These are phyloP conservation scores for Eristalinus aeneus DNA, from an alignment of 2,888 invertebrate species.

Conservation along the genomic window DNA sequence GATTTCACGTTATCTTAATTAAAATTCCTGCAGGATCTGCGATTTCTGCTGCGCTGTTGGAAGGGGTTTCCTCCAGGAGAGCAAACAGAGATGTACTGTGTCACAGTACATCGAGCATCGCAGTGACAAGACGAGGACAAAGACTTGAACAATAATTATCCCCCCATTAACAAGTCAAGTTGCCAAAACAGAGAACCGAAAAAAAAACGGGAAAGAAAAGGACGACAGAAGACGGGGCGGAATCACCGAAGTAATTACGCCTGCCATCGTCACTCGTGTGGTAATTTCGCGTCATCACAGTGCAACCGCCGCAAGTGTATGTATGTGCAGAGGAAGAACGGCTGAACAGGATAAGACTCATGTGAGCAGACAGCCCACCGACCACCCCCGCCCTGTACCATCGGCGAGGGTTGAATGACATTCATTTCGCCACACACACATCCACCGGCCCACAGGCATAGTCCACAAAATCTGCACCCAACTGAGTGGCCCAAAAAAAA, in stretches of 20 bases:
- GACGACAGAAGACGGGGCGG: conserved; percentile 26
- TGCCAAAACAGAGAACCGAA: conserved; percentile 51
- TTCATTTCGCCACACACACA: conserved; percentile 35
- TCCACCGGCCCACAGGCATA: not conserved
- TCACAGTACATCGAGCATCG: not conserved
- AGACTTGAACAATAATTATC: conserved; percentile 53
- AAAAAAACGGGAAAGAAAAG: not conserved
- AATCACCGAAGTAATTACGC: conserved; percentile 61
- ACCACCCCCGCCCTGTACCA: conserved; percentile 24
- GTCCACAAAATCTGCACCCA: conserved; percentile 5
- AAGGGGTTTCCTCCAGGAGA: not conserved
- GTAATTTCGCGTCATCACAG: conserved; percentile 62
- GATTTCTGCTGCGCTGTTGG: not conserved
- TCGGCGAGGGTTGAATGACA: conserved; percentile 68
- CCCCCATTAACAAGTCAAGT: conserved; percentile 67
- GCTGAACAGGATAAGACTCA: conserved; percentile 33
- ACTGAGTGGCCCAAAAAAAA: conserved; percentile 47
- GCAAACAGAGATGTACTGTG: not conserved
- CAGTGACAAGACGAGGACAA: conserved; percentile 13
- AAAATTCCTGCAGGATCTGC: conserved; percentile 11
- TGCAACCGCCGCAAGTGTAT: conserved; percentile 41
- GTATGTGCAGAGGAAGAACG: conserved; percentile 16
- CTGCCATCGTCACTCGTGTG: conserved; percentile 59
- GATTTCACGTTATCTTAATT: conserved; percentile 25
- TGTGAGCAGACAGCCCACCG: conserved; percentile 40